Conservation (phyloP, 2,797 vertebrate species). For the Poecilia picta region DNA sequence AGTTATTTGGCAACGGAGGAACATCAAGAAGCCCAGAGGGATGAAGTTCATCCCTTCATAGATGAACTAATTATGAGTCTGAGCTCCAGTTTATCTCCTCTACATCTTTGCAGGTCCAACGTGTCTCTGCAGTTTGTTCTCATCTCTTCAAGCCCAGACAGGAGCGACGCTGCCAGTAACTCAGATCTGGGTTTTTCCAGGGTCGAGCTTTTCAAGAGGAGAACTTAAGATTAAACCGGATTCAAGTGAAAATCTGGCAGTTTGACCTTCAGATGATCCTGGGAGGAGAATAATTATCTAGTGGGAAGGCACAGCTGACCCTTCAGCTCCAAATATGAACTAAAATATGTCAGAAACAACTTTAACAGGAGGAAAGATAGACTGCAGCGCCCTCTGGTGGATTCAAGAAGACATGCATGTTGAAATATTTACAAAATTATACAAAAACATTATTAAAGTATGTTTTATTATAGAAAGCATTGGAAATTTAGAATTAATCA, state of each 20-base stretch:
- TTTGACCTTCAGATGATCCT: background rate
- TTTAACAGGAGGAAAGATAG: background rate
- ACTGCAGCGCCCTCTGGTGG: constrained; percentile 6
- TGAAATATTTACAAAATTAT: background rate
- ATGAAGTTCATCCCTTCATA: background rate
- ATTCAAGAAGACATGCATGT: background rate
- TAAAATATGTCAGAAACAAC: too few relatives aligned
- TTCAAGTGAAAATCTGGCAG: background rate
- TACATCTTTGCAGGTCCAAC: background rate
- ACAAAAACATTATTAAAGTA: background rate
- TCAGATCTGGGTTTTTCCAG: background rate
- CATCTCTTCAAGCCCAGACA: background rate
- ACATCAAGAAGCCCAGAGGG: background rate
- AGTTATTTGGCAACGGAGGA: background rate
- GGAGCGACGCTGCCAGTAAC: background rate
- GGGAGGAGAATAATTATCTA: background rate
- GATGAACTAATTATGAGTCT: background rate
- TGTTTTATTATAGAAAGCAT: background rate
- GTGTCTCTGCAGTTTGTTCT: background rate
- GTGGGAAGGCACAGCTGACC: background rate
- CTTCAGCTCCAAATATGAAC: background rate
- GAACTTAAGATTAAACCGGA: background rate
- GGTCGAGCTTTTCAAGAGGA: background rate
- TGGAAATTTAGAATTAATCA: too few relatives aligned
- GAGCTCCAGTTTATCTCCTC: background rate